phyloP scores from a whole-genome alignment of 2,888 invertebrate genomes.

The Conops quadrifasciatus region DNA sequence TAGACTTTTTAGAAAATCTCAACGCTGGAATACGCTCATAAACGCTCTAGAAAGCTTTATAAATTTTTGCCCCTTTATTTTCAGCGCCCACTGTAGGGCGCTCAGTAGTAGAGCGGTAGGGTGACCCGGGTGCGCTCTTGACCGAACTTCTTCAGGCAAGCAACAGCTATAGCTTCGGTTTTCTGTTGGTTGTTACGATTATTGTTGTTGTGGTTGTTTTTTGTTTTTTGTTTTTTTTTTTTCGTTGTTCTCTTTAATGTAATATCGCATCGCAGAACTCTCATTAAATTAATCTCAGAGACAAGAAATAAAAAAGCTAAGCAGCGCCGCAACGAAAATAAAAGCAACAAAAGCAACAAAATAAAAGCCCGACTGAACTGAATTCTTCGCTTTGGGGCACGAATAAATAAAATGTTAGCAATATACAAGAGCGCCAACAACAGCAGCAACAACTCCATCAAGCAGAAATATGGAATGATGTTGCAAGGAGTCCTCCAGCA shows the following conservation, averaged over 20 bases:
- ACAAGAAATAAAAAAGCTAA: background rate
- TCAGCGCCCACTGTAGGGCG: background rate
- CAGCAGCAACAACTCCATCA: constrained; percentile 33
- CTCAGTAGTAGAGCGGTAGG: constrained; percentile 5
- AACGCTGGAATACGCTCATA: too few relatives aligned
- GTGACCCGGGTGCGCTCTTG: background rate
- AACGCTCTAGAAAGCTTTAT: too few relatives aligned
- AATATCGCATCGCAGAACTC: constrained; percentile 25
- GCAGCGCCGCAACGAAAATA: too few relatives aligned
- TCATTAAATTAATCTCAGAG: constrained; percentile 24
- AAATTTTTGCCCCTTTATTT: background rate
- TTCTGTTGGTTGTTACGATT: constrained; percentile 1
- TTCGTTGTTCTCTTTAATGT: constrained; percentile 13
- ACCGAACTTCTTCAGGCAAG: background rate
- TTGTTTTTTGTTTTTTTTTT: too few relatives aligned
- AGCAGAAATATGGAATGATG: constrained; percentile 36
- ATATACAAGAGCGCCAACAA: constrained; percentile 11
- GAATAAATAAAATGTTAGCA: constrained; percentile 39
- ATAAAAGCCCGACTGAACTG: constrained; percentile 49
- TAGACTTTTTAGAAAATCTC: too few relatives aligned
- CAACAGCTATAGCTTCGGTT: background rate
- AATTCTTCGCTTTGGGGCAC: constrained; percentile 50
- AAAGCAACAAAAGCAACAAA: constrained; percentile 44
- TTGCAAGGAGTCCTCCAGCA: constrained; percentile 37
- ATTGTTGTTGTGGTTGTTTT: background rate